These are phyloP conservation scores for Sapajus apella DNA, from an alignment of 2,113 vertebrate genomes.

Conservation along the genomic window DNA sequence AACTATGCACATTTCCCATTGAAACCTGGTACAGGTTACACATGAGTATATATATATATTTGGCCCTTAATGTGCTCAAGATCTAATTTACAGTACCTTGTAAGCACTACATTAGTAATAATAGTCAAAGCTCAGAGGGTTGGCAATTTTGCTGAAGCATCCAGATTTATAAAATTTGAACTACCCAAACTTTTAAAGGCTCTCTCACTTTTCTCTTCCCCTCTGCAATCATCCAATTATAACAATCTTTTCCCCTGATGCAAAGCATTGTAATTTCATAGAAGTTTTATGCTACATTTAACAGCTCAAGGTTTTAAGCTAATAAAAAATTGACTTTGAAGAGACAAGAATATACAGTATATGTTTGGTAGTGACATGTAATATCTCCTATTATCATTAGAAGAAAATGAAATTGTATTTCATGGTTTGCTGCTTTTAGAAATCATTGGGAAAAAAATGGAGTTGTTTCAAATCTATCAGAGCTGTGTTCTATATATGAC, in stretches of 20 bases:
- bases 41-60: neutral
- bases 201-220: neutral
- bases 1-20: neutral
- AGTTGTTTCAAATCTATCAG: neutral
- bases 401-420: slow-evolving; percentile 50
- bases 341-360: neutral
- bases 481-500: neutral
- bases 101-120: slow-evolving; percentile 51
- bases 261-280: slow-evolving; percentile 31
- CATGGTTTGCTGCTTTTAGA: slow-evolving; percentile 28
- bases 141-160: slow-evolving; percentile 61
- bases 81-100: slow-evolving; percentile 30
- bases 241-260: slow-evolving; percentile 39
- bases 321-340: slow-evolving; percentile 57
- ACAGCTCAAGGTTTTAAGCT: slow-evolving; percentile 43
- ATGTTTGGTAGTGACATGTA: neutral
- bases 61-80: neutral
- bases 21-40: slow-evolving; percentile 55
- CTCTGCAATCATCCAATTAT: slow-evolving; percentile 21
- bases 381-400: slow-evolving; percentile 34
- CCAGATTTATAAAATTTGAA: slow-evolving; percentile 36
- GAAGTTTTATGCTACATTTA: slow-evolving; percentile 59
- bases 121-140: neutral
- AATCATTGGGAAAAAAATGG: neutral
- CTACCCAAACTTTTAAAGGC: neutral